Percentiles rank a stretch among this genome's conserved stretches.
Evolutionary conservation across 2,888 invertebrate genomes (phyloP).

Genomic region (Petrolisthes cinctipes): DNA sequence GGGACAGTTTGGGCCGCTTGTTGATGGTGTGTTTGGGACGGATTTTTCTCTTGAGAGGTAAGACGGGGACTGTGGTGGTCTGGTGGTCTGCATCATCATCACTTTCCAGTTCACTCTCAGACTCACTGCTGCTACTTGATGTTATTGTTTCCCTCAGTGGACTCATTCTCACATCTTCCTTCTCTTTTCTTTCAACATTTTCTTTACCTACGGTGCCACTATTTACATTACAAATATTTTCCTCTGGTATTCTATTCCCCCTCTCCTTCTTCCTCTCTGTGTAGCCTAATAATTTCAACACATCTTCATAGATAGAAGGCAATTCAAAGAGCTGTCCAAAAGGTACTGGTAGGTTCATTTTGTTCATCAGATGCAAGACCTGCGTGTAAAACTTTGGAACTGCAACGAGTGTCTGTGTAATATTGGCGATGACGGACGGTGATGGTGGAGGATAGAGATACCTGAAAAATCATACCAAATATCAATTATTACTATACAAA

Average conservation of each 20-base stretch:
- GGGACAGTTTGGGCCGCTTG: slow-evolving; percentile 46
- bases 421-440: slow-evolving; percentile 80
- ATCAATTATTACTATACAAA: neutral
- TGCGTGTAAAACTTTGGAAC: slow-evolving; percentile 86
- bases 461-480: slow-evolving; percentile 51
- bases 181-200: neutral
- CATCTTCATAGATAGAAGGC: slow-evolving; percentile 18
- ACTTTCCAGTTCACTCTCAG: slow-evolving; percentile 78
- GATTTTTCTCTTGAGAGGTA: slow-evolving; percentile 34
- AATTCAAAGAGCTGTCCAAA: slow-evolving; percentile 72
- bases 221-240: no score
- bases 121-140: neutral
- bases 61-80: neutral
- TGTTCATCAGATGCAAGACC: slow-evolving; percentile 92
- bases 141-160: neutral
- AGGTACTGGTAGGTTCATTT: slow-evolving; percentile 89
- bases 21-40: slow-evolving; percentile 70
- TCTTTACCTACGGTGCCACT: neutral
- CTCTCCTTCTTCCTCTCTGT: neutral
- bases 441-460: slow-evolving; percentile 87
- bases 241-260: no score
- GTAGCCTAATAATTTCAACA: slow-evolving; percentile 24
- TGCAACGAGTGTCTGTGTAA: slow-evolving; percentile 80
- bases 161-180: neutral
- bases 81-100: slow-evolving; percentile 71